Percentiles rank a stretch among this genome's conserved stretches.
Conservation (phyloP, 2,797 vertebrate genomes). For the Pagetopsis macropterus region DNA sequence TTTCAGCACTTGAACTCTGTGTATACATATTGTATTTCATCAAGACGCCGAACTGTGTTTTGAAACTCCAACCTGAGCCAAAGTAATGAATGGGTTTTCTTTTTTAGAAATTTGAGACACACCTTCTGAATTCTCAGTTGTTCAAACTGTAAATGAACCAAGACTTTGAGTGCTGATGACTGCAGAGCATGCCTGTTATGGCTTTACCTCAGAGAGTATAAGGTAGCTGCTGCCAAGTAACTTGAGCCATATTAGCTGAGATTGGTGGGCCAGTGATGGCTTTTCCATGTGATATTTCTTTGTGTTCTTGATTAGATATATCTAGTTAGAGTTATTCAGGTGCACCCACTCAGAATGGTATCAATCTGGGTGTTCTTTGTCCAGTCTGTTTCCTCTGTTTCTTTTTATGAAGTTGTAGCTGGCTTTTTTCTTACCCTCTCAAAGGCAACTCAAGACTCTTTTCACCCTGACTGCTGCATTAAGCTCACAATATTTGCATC, state of each 20-base stretch:
- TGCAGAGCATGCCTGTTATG: conserved; percentile 27
- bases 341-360: no score
- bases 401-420: neutral
- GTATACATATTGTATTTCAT: conserved; percentile 38
- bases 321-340: conserved; percentile 2
- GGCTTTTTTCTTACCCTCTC: neutral
- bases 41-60: conserved; percentile 16
- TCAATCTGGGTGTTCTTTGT: neutral
- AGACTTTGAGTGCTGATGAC: conserved; percentile 32
- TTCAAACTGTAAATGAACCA: conserved; percentile 53
- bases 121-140: conserved; percentile 28
- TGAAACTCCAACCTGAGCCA: conserved; percentile 30
- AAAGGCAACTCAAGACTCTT: conserved; percentile 4
- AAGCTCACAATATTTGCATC: conserved; percentile 1
- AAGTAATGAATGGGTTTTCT: conserved; percentile 53
- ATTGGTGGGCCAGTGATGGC: conserved; percentile 17
- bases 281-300: conserved; percentile 38
- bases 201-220: conserved; percentile 36
- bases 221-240: conserved; percentile 38
- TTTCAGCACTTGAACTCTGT: conserved; percentile 5
- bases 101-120: conserved; percentile 49
- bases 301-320: conserved; percentile 33
- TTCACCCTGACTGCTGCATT: conserved; percentile 2
- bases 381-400: neutral
- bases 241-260: conserved; percentile 25